Conservation (phyloP, 2,888 invertebrate genomes). For the Gibbula magus region DNA sequence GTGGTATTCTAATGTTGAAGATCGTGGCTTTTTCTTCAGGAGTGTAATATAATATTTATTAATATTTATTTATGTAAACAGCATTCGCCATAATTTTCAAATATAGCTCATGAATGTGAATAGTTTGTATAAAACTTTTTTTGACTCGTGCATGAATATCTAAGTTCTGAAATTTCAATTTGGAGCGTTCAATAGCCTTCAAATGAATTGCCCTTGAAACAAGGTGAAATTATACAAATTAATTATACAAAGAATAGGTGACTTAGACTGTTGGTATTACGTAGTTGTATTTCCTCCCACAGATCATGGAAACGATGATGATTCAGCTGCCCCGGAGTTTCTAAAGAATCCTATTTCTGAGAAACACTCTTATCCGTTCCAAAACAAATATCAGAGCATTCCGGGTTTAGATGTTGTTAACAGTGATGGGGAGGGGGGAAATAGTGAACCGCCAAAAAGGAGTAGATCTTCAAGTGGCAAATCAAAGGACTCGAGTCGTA, state of each 20-base stretch:
- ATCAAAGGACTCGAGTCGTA: slow-evolving; percentile 29
- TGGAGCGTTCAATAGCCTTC: too few species aligned
- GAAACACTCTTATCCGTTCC: slow-evolving; percentile 52
- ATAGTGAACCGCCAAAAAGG: slow-evolving; percentile 29
- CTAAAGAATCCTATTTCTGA: slow-evolving; percentile 56
- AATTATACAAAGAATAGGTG: neutral
- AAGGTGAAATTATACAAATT: too few species aligned
- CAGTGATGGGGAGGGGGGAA: slow-evolving; percentile 22
- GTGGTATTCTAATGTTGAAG: too few species aligned
- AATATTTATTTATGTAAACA: too few species aligned
- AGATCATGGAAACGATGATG: slow-evolving; percentile 32
- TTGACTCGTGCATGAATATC: too few species aligned
- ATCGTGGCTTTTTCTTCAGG: too few species aligned
- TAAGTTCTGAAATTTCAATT: too few species aligned
- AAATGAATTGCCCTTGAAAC: too few species aligned
- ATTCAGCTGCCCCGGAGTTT: slow-evolving; percentile 47
- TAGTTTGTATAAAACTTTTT: too few species aligned
- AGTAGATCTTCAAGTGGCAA: slow-evolving; percentile 27
- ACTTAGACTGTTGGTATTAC: neutral
- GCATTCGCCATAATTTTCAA: too few species aligned
- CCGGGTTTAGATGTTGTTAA: slow-evolving; percentile 56
- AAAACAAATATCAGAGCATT: slow-evolving; percentile 53
- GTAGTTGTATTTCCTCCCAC: slow-evolving; percentile 24
- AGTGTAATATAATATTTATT: too few species aligned
- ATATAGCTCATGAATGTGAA: too few species aligned